Base-by-base conservation (phyloP, 2,797 vertebrate genomes). In the Acrossocheilus fasciatus region DNA sequence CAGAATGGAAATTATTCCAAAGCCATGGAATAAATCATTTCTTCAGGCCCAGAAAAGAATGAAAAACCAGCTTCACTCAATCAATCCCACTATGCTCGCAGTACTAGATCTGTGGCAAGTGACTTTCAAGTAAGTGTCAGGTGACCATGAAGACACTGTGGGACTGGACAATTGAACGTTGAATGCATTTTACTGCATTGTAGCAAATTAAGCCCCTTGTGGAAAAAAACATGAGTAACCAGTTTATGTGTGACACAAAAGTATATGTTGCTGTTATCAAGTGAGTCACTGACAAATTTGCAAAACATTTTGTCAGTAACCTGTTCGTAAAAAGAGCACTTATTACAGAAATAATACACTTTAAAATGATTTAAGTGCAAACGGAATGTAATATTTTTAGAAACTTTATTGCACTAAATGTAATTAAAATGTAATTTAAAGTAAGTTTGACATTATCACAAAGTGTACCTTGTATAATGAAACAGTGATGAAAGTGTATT, bases 11-110 rank as follows among this genome's bases (percentile, higher is more conserved):
- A 69, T 95, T 2, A 88, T 97, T 84, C 97, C 96, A 88, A 97
- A 98, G 90, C 95, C 96, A 15, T 98, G 97, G 97, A 95, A 95
- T 30, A 94, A 92, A 83, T 94, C 96, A 6, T 98, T 96, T 90
- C 34, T 96, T 17, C 85, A 91, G 64, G 94, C 96, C 0, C 78
- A 69, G 17, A 93, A 88, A 83, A 94, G 87, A 39, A 94, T 98
- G 69, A 93, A 85, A 64, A 90, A 94, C n/a, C 95, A 95, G 54
- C 94, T 98, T 83, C 94, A 98, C 41, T 88, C 94, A 3, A 62
- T 96, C 88, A 97, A 96, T 91, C 95, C 96, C 73, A 94, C 91
- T 0, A 96, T 98, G 96, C 89, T 94, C 80, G 93, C 95, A 41
- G 89, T 97, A 88, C 86, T 94, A 50, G 87, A 93, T 36, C 91